Base-by-base conservation (phyloP, 2,888 invertebrate species). In the Pristionchus arcanus region DNA sequence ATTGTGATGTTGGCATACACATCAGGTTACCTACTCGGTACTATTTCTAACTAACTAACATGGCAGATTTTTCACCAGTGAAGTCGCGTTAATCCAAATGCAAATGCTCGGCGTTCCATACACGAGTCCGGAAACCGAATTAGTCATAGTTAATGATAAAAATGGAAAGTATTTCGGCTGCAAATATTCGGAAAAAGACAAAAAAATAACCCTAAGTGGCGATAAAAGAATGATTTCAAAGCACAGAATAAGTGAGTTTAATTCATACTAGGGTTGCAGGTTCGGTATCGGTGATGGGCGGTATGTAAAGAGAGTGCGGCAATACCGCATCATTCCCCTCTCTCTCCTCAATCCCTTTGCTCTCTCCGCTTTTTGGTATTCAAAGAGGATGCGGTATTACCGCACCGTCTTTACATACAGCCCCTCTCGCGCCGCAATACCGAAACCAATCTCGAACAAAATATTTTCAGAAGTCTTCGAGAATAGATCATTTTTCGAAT, bases 1-100 rank as follows among this genome's bases (percentile, higher is more conserved):
- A 63, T n/a, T 63, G 63, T n/a, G n/a, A 63, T 63, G n/a, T 63
- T n/a, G 63, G 63, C 63, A 63, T n/a, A 63, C 63, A 63, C 11
- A 63, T 25, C 63, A 63, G 63, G 63, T 63, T n/a, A 7, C 21
- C 21, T 59, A 5, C 3, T 21, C 59, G 25, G 0, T 59, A 25
- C 21, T 19, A 59, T 2, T 59, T 21, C 25, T 19, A 21, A 59
- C 59, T 59, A 19, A 21, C n/a, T n/a, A n/a, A 59, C 0, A 21
- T 63, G 21, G 7, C n/a, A 63, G 63, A 63, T n/a, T 11, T 21
- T 63, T 63, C 63, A 63, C 25, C 2, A 11, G 25, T 25, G 63
- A 63, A 25, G 25, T 63, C 25, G 25, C n/a, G 1, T n/a, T 63
- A n/a, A 11, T 63, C 63, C 63, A 63, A n/a, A n/a, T 63, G 63